Base-by-base conservation (phyloP, 2,113 vertebrate species). In the Coracopsis vasa region DNA sequence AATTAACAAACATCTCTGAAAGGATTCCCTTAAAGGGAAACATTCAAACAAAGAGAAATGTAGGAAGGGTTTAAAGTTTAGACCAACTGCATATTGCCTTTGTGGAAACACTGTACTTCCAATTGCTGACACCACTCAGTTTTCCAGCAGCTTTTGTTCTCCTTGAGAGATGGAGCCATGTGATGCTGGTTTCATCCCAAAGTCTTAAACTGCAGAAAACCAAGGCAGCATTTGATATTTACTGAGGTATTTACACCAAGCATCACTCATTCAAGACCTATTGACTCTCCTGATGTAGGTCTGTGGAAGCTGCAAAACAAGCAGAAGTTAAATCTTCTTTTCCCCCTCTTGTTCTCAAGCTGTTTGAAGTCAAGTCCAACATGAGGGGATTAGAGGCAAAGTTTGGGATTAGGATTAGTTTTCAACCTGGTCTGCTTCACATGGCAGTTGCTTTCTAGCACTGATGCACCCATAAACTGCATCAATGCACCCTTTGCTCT, bases 61-160 rank as follows among this genome's bases (percentile, higher is more conserved):
- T 70, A 50, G 31, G 61, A 88, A 83, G 31, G 20, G 21, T 88
- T 69, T 37, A 27, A 80, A 54, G 56, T 48, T 83, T 48, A 70
- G 31, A 53, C 62, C 71, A 88, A 62, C 11, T 37, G 47, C 33
- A 51, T 10, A 35, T n/a, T 33, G 62, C 62, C 71, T 88, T 70
- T 56, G 41, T 61, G 82, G 74, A 56, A 86, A 39, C 33, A 13
- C 27, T 60, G 74, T 56, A 51, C 39, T 42, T 65, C 62, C 39
- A 69, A 45, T 54, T 87, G 54, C 74, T 88, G 60, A 83, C 82
- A 80, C 24, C 31, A 65, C 64, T 44, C 39, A 35, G 15, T 9
- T 93, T 91, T 47, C 65, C 75, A 83, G 58, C 35, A 70, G 85
- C 27, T 94, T 94, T 83, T 86, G 53, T 78, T 60, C 74, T 94